phyloP scores from a whole-genome alignment of 2,888 invertebrate species.

The Habroteleia sp. region DNA sequence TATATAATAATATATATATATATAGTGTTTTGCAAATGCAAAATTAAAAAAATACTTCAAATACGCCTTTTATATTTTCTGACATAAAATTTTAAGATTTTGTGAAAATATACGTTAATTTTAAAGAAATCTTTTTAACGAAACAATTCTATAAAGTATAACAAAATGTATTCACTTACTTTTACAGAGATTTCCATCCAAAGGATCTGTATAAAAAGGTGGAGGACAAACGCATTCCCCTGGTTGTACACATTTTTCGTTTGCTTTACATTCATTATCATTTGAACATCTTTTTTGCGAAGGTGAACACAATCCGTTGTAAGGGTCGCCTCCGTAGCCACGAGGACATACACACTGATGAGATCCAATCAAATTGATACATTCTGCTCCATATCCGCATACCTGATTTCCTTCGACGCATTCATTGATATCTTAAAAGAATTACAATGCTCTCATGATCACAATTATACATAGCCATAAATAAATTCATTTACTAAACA shows the following conservation, averaged over 20 bases:
- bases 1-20: too few species aligned
- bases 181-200: constrained; percentile 92
- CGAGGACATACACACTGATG: constrained; percentile 91
- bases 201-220: constrained; percentile 92
- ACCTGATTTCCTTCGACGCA: constrained; percentile 88
- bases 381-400: constrained; percentile 94
- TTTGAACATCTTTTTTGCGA: constrained; percentile 91
- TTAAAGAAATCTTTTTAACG: too few species aligned
- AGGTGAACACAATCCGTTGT: constrained; percentile 90
- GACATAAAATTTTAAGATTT: too few species aligned
- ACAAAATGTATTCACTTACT: constrained; percentile 81
- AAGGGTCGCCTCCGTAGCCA: constrained; percentile 91
- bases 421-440: constrained; percentile 88
- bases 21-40: too few species aligned
- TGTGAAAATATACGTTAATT: too few species aligned
- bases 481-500: too few species aligned
- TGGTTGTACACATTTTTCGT: constrained; percentile 95
- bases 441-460: too few species aligned
- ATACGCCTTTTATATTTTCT: too few species aligned
- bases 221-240: constrained; percentile 95
- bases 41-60: too few species aligned
- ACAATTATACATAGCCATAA: too few species aligned
- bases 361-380: constrained; percentile 89
- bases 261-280: constrained; percentile 91
- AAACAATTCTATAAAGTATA: too few species aligned